phyloP scores from a whole-genome alignment of 2,113 vertebrate genomes.

The Oryzias celebensis region DNA sequence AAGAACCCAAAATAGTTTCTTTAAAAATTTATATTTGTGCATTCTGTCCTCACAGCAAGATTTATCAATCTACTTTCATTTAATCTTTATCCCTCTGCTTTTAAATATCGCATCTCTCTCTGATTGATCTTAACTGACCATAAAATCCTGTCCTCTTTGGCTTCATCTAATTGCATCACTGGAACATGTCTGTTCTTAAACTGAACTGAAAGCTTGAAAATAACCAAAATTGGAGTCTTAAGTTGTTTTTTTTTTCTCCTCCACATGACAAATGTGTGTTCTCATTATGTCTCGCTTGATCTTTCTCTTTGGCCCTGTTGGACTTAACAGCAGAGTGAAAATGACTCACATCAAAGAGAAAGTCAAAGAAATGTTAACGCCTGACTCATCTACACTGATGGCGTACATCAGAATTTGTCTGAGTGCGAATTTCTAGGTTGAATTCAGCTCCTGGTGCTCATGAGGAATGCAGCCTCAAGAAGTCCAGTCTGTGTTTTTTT shows the following conservation, averaged over 20 bases:
- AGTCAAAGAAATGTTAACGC: constrained; percentile 50
- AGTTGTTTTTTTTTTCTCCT: constrained; percentile 5
- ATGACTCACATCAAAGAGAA: constrained; percentile 60
- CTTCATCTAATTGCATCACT: not conserved
- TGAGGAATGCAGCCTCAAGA: not conserved
- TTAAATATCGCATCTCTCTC: not conserved
- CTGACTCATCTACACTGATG: constrained; percentile 47
- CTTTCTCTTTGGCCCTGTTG: constrained; percentile 40
- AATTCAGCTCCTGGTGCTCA: constrained; percentile 9
- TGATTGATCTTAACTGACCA: not conserved
- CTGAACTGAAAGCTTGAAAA: constrained; percentile 36
- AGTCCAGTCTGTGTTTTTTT: not conserved
- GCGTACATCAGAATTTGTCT: constrained; percentile 25
- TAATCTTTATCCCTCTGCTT: not conserved
- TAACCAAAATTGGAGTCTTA: constrained; percentile 38
- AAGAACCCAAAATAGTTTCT: too few relatives aligned
- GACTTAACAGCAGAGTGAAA: constrained; percentile 45
- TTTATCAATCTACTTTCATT: not conserved
- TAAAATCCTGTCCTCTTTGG: not conserved
- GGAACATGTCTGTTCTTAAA: constrained; percentile 7
- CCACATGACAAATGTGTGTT: constrained; percentile 43
- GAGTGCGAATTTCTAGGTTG: constrained; percentile 13
- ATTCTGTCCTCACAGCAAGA: not conserved
- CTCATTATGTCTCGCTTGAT: constrained; percentile 61
- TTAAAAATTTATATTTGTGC: too few relatives aligned